These are phyloP conservation scores for Drosophila tropicalis DNA, from an alignment of 1,140 invertebrate species.

Conservation along the genomic window DNA sequence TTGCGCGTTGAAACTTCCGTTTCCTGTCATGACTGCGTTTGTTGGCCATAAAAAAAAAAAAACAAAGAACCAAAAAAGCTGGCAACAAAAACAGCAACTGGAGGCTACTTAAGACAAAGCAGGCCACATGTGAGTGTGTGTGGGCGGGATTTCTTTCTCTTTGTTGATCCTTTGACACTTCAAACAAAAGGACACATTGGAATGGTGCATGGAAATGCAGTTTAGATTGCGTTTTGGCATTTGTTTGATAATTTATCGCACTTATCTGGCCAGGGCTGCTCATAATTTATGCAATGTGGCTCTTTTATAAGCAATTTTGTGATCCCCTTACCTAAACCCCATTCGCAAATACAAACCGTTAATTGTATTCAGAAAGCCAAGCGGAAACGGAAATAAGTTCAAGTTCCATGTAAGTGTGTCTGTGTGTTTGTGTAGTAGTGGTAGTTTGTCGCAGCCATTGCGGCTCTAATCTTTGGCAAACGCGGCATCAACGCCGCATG, in stretches of 20 bases:
- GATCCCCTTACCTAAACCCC: constrained; percentile 4
- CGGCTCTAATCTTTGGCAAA: constrained; percentile 68
- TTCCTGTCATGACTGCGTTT: constrained; percentile 59
- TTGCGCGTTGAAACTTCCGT: constrained; percentile 75
- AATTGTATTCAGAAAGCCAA: constrained; percentile 72
- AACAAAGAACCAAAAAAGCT: neutral
- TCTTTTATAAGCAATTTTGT: constrained; percentile 53
- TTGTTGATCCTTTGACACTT: constrained; percentile 44
- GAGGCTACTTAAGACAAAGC: constrained; percentile 70
- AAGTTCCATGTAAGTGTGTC: constrained; percentile 50
- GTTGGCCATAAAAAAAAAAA: constrained; percentile 54
- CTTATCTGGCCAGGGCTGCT: constrained; percentile 64
- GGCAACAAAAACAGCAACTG: constrained; percentile 34
- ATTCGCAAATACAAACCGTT: constrained; percentile 49
- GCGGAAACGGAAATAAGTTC: constrained; percentile 76
- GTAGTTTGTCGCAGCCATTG: constrained; percentile 55
- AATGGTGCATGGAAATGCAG: constrained; percentile 48
- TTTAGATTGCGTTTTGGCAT: constrained; percentile 58
- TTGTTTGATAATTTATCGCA: constrained; percentile 74
- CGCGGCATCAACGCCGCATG: constrained; percentile 34
- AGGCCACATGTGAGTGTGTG: constrained; percentile 45
- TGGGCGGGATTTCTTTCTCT: constrained; percentile 17
- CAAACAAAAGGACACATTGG: constrained; percentile 45
- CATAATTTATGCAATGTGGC: constrained; percentile 72
- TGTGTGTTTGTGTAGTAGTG: constrained; percentile 26